These are phyloP conservation scores for Drosophila subpulchrella DNA, from an alignment of 1,140 invertebrate genomes.

Conservation along the genomic window DNA sequence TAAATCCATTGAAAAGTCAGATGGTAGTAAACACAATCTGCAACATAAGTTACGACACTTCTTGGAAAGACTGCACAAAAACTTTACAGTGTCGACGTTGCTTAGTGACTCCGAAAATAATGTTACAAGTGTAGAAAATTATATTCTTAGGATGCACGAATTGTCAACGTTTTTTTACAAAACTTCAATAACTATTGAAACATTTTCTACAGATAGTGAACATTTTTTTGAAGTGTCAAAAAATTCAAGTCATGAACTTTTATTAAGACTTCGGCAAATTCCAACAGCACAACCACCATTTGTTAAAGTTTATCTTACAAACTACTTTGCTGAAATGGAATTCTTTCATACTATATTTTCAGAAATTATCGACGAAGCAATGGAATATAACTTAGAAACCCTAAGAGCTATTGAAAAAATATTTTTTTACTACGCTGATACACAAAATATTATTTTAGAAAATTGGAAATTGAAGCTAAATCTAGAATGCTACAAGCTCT, in stretches of 20 bases:
- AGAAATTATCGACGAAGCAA: slow-evolving; percentile 67
- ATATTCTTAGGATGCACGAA: slow-evolving; percentile 39
- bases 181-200: slow-evolving; percentile 29
- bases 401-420: slow-evolving; percentile 42
- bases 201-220: slow-evolving; percentile 52
- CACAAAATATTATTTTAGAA: slow-evolving; percentile 50
- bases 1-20: slow-evolving; percentile 36
- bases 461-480: slow-evolving; percentile 61
- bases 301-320: slow-evolving; percentile 62
- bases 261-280: slow-evolving; percentile 68
- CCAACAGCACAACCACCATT: slow-evolving; percentile 54
- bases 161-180: slow-evolving; percentile 56
- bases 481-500: slow-evolving; percentile 55
- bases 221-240: slow-evolving; percentile 58
- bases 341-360: slow-evolving; percentile 73
- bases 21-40: slow-evolving; percentile 51
- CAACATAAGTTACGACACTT: slow-evolving; percentile 61
- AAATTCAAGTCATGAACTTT: slow-evolving; percentile 58
- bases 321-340: slow-evolving; percentile 80
- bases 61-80: slow-evolving; percentile 70
- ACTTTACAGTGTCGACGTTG: slow-evolving; percentile 65
- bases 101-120: slow-evolving; percentile 31
- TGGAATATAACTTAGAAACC: slow-evolving; percentile 64
- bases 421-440: slow-evolving; percentile 64
- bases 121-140: slow-evolving; percentile 18